Base-by-base conservation (phyloP, 2,888 invertebrate species). In the Tenthredo livida region DNA sequence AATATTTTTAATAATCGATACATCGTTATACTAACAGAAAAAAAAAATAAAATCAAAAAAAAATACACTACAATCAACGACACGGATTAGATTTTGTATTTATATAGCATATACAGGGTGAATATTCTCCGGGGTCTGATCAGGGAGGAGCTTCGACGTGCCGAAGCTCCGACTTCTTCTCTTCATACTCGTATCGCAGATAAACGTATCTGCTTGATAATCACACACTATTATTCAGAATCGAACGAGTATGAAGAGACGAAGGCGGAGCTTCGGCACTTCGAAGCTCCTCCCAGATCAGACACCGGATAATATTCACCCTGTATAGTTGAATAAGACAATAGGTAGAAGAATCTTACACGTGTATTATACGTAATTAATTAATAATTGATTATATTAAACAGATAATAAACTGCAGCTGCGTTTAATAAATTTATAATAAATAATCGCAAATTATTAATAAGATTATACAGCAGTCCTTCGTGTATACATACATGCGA, bases 1-100 rank as follows among this genome's bases (percentile, higher is more conserved):
- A 33, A 85, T 25, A 65, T n/a, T 54, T 54, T 2, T n/a, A 7
- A 33, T 77, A 58, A 50, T 85, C 29, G 37, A 21, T 61, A 54
- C 29, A 70, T 47, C 70, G 29, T 54, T 70, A 12, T 37, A 61
- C 43, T 83, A 50, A 6, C 12, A 21, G 33, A 82, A 15, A 29
- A 17, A 25, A 12, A 10, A n/a, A 29, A 70, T 67, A 21, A 21
- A 83, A 37, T 17, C 0, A 43, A 43, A 40, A 43, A 43, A 43
- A 2, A 43, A 43, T 43, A 15, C 0, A 6, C 17, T 54, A 54
- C 17, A n/a, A n/a, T 54, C 54, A 54, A 54, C n/a, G 54, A n/a
- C 54, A 54, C n/a, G 17, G n/a, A 54, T 54, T 54, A 50, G 5
- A 50, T 15, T 47, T 15, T 47, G 12, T 47, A 47, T 47, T 47